Conservation (phyloP, 2,797 vertebrate species). For the Hybognathus amarus region DNA sequence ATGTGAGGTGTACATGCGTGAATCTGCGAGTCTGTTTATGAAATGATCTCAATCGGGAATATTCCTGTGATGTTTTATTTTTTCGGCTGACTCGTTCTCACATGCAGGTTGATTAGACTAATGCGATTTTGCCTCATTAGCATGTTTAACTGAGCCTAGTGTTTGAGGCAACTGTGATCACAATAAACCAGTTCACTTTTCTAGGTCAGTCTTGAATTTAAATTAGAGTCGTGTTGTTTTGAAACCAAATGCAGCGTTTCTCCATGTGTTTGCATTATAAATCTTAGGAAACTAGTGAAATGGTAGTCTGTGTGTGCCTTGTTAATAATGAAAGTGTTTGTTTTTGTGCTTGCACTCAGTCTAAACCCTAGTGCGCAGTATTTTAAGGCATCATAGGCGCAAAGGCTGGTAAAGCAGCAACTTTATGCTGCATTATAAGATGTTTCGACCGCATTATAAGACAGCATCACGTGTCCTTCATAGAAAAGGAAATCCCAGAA, state of each 20-base stretch:
- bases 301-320: neutral
- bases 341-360: neutral
- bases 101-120: neutral
- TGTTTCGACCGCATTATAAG: neutral
- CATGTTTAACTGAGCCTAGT: conserved; percentile 6
- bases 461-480: neutral
- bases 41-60: too few relatives aligned
- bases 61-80: neutral
- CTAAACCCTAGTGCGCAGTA: neutral
- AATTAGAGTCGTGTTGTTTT: neutral
- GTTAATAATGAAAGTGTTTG: neutral
- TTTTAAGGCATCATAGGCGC: neutral
- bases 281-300: neutral
- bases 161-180: neutral
- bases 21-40: too few relatives aligned
- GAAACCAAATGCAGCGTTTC: neutral
- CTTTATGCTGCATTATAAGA: neutral
- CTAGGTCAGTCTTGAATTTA: conserved; percentile 15
- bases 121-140: conserved; percentile 4
- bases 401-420: neutral
- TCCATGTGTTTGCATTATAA: neutral
- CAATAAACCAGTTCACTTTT: neutral
- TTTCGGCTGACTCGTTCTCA: conserved; percentile 1
- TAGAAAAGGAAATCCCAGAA: neutral
- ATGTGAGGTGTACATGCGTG: too few relatives aligned